A percentile compares a stretch with the other conserved stretches of the same genome.
These are phyloP conservation scores for Eulacestoma nigropectus DNA, from an alignment of 2,113 vertebrate species.

Conservation along the genomic window DNA sequence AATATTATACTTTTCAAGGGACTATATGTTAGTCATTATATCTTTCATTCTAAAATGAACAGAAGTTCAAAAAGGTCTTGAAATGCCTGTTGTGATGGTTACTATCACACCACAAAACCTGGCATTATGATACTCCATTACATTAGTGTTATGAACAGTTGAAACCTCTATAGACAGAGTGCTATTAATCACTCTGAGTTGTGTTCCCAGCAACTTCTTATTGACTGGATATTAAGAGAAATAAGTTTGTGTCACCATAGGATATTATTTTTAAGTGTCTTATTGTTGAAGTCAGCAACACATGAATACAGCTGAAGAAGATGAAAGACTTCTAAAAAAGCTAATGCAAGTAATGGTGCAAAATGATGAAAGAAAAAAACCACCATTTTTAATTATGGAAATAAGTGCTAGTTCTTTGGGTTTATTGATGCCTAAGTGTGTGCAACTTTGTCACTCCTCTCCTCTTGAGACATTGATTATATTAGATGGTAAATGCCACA, in stretches of 20 bases:
- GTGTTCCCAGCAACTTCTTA: background rate
- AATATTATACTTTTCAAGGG: background rate
- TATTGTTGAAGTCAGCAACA: background rate
- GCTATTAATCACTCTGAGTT: slow-evolving; percentile 5
- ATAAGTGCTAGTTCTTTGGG: background rate
- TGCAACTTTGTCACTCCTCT: background rate
- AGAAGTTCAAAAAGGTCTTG: background rate
- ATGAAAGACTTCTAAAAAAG: background rate
- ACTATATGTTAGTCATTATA: background rate
- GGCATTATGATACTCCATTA: background rate
- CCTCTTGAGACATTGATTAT: background rate
- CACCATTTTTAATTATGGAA: background rate
- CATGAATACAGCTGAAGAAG: background rate
- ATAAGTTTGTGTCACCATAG: background rate
- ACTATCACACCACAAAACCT: background rate
- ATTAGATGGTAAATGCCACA: background rate
- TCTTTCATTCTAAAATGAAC: background rate
- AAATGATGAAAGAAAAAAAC: background rate
- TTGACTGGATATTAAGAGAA: background rate
- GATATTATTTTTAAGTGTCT: background rate
- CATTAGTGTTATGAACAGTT: background rate
- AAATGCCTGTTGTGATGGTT: background rate
- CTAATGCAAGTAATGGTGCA: background rate
- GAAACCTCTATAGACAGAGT: background rate
- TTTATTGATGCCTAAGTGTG: background rate